These are phyloP conservation scores for Varecia variegata DNA, from an alignment of 2,797 vertebrate genomes.

Conservation along the genomic window DNA sequence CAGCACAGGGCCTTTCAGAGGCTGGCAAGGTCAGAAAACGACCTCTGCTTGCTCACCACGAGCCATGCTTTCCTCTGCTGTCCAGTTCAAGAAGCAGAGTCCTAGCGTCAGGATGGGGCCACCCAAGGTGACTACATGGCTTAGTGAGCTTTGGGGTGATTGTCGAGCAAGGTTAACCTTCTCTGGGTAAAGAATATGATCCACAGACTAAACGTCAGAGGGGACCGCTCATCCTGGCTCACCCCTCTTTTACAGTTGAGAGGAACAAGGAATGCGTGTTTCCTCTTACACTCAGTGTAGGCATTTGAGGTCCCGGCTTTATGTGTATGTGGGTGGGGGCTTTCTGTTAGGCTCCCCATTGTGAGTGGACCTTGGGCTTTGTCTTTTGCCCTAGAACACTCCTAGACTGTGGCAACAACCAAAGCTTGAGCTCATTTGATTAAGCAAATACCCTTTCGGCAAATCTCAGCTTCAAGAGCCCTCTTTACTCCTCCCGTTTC, in stretches of 20 bases:
- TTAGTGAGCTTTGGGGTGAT: background rate
- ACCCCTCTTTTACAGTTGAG: background rate
- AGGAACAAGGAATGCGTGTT: fast-evolving
- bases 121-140: background rate
- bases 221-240: background rate
- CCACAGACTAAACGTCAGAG: background rate
- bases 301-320: background rate
- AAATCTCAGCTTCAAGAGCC: background rate
- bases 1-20: background rate
- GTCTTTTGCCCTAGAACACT: background rate
- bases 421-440: background rate
- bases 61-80: background rate
- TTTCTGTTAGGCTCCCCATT: background rate
- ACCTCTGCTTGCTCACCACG: background rate
- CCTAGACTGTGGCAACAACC: background rate
- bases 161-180: background rate
- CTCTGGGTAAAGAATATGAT: background rate
- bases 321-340: background rate
- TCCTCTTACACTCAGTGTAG: background rate
- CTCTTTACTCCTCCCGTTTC: fast-evolving
- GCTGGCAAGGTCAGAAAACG: background rate
- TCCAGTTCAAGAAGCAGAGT: background rate
- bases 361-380: background rate
- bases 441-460: background rate
- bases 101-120: background rate